Evolutionary conservation across 2,888 invertebrate genomes (phyloP), one percentile per base, ranked within the genome.

Genomic region (Balanococcus diminutus): DNA sequence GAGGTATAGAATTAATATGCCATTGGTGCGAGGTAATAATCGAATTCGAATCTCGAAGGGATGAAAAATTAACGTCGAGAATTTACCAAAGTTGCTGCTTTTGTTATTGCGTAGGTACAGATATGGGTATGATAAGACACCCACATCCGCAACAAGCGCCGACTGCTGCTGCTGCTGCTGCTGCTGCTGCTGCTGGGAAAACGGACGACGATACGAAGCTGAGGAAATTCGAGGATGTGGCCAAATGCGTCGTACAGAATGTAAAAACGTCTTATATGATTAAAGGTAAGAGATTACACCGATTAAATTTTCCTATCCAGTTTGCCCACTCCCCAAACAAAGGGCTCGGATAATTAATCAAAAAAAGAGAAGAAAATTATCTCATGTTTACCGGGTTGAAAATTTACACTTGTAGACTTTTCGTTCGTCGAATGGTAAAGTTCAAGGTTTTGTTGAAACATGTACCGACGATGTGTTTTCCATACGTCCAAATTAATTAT

Each of bases 261-360:
- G 75, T 75, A 32, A 75, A 75, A 75, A 75, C 75, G n/a, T 32
- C 75, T n/a, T 75, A 75, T 32, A 31, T 75, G 32, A 75, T 75
- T 75, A 75, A 75, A 75, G 75, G 75, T 75, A 36, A 75, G 32
- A 31, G n/a, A 32, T 75, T n/a, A n/a, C n/a, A 25, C 3, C 61
- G 28, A 67, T 67, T 51, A 51, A 19, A 51, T n/a, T n/a, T 42
- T 42, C 8, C 19, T 51, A 51, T 19, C 51, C 19, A 51, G 36
- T 4, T 36, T 6, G 4, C 36, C 8, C 36, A n/a, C n/a, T n/a
- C 36, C 36, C 36, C 5, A 8, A 36, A 8, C 36, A 36, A 6
- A 36, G 36, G 19, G 51, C 51, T 8, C 19, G 19, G 2, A 2
- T 19, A 51, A 51, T 51, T 51, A 51, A 51, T 51, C 51, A 51